Conservation (phyloP, 1,140 invertebrate genomes). For the Drosophila tsacasi region DNA sequence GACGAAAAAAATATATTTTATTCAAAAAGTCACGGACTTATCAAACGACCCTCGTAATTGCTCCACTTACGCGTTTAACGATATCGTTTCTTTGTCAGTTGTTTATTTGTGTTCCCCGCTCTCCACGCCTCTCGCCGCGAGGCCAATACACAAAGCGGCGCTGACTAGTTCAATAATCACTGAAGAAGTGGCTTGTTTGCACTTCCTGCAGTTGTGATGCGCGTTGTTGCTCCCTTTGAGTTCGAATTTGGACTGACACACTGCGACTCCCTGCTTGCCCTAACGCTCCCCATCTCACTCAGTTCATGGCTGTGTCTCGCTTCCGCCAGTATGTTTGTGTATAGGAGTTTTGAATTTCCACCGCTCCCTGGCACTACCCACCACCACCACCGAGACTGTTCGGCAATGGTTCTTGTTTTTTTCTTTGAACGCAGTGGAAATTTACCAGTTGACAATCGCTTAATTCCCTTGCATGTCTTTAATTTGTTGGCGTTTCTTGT, state of each 20-base stretch:
- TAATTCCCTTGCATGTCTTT: constrained; percentile 29
- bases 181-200: constrained; percentile 12
- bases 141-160: constrained; percentile 26
- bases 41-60: constrained; percentile 29
- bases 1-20: too few species aligned
- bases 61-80: constrained; percentile 35
- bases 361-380: constrained; percentile 15
- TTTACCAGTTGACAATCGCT: constrained; percentile 31
- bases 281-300: not conserved
- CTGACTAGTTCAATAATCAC: constrained; percentile 21
- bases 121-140: not conserved
- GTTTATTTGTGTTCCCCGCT: constrained; percentile 12
- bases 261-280: not conserved
- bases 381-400: constrained; percentile 4
- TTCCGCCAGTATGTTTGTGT: constrained; percentile 3
- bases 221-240: constrained; percentile 13
- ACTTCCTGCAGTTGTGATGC: constrained; percentile 25
- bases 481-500: not conserved
- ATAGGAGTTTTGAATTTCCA: constrained; percentile 18
- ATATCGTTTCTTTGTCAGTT: constrained; percentile 16
- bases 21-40: too few species aligned
- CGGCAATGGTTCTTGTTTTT: not conserved
- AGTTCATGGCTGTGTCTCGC: not conserved
- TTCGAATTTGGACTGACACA: constrained; percentile 8
- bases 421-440: constrained; percentile 33